Evolutionary conservation across 2,888 invertebrate species (phyloP), one percentile per base, ranked within the genome.

Genomic region (Idaea aversata): DNA sequence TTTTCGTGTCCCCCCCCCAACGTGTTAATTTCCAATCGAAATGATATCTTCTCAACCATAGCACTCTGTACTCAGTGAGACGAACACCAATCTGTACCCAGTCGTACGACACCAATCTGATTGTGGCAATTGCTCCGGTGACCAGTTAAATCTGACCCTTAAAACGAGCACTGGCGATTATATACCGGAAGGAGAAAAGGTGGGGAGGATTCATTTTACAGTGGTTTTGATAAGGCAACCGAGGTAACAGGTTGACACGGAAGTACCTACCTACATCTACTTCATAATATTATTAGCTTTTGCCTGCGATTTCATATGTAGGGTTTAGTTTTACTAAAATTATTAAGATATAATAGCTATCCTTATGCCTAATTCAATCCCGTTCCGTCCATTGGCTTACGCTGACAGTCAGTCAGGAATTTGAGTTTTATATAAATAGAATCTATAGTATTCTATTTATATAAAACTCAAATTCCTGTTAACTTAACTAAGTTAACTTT

Each of bases 401-500:
- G 25, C 3, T 25, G 25, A 25, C 3, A 25, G 25, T 25, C 25
- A 25, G 25, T 25, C 25, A 25, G 25, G 3, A 25, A 25, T 25
- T 25, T 25, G 25, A 25, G 25, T 25, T 25, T 25, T 25, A 25
- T 25, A 25, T 25, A 3, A 57, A 57, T 57, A 13, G 3, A 13
- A 57, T 15, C n/a, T n/a, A n/a, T n/a, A n/a, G n/a, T n/a, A n/a
- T n/a, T n/a, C n/a, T n/a, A n/a, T n/a, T n/a, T n/a, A n/a, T n/a
- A n/a, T n/a, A n/a, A n/a, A n/a, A n/a, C n/a, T n/a, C n/a, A n/a
- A n/a, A n/a, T n/a, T n/a, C n/a, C n/a, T n/a, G n/a, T n/a, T n/a
- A n/a, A n/a, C n/a, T n/a, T n/a, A n/a, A 57, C 57, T 57, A 57
- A 57, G 57, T 13, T 57, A 57, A 57, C 57, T 57, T 57, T 57